phyloP scores from a whole-genome alignment of 2,888 invertebrate species.

The Coremacera marginata region DNA sequence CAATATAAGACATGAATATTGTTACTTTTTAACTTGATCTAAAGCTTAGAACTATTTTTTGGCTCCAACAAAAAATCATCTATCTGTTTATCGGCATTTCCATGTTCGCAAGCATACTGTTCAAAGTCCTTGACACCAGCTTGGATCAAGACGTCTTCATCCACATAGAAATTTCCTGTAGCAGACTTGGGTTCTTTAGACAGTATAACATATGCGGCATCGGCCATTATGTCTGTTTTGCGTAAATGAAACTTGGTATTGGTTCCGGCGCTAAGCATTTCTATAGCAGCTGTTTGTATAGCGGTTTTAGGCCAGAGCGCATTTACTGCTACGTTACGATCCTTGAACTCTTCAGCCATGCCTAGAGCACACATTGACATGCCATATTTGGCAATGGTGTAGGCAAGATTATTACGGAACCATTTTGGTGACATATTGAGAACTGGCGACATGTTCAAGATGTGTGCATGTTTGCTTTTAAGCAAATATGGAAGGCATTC shows the following conservation, averaged over 20 bases:
- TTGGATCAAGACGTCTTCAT: slow-evolving; percentile 85
- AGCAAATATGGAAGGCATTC: slow-evolving; percentile 87
- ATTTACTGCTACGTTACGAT: slow-evolving; percentile 89
- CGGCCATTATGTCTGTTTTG: slow-evolving; percentile 68
- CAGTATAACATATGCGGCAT: slow-evolving; percentile 63
- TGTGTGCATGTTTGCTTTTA: slow-evolving; percentile 90
- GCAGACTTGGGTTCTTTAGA: slow-evolving; percentile 79
- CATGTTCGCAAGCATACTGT: slow-evolving; percentile 86
- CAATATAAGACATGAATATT: too few relatives aligned
- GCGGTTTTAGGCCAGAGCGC: slow-evolving; percentile 96
- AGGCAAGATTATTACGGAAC: slow-evolving; percentile 91
- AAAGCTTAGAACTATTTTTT: neutral
- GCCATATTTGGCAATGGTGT: slow-evolving; percentile 98
- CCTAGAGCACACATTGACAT: slow-evolving; percentile 99
- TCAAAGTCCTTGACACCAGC: slow-evolving; percentile 87
- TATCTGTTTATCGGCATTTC: slow-evolving; percentile 77
- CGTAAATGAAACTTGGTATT: slow-evolving; percentile 53
- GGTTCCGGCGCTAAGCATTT: slow-evolving; percentile 79
- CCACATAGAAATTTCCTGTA: slow-evolving; percentile 93
- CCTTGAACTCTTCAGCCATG: slow-evolving; percentile 93
- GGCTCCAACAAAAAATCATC: slow-evolving; percentile 84
- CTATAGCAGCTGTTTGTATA: slow-evolving; percentile 92
- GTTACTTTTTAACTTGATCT: neutral
- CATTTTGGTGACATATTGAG: slow-evolving; percentile 89
- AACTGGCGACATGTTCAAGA: slow-evolving; percentile 94